Base-by-base conservation (phyloP, 2,113 vertebrate genomes). In the Reinhardtius hippoglossoides region DNA sequence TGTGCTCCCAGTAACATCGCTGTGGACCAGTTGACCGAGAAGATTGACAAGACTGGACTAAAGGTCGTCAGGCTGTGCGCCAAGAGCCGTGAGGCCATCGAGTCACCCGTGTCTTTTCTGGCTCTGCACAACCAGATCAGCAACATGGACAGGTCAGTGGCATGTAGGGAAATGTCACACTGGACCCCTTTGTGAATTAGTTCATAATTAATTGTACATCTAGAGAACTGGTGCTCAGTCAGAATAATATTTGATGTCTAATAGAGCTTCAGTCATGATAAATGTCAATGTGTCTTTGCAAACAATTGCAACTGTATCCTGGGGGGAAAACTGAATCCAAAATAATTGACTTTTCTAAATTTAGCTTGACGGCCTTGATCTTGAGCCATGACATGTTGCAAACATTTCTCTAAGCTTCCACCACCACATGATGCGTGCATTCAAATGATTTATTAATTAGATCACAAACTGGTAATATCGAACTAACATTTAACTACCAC, bases 1-100 rank as follows among this genome's bases (percentile, higher is more conserved):
- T 99, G 98, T 69, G 98, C 98, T 50, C 98, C 98, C 0, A 99
- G 98, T 77, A 99, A 99, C 89, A 99, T 99, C 1, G 98, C 98
- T 0, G 98, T 99, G 73, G 98, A 99, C 67, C 98, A 99, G 93
- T 72, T 99, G 82, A 99, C 98, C 0, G 98, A 99, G 92, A 99
- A 99, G 94, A 99, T 99, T 74, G 97, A 99, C 87, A 97, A 98
- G 82, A 98, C 98, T 0, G 98, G 98, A 0, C 95, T 99, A 76
- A 99, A 99, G 70, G 98, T 99, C 8, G 98, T 99, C 76, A 94
- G 98, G n/a, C 95, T 99, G 5, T 99, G 98, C 0, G 98, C 98
- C 20, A 99, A 99, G 91, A 99, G 98, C 78, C 91, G 98, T 0
- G 98, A 99, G 93, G 98, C 98, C 57, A 99, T 99, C 0, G 98